Percentiles rank a stretch among this genome's conserved stretches.
phyloP scores from a whole-genome alignment of 1,140 invertebrate genomes.

The Mylabris phalerata region DNA sequence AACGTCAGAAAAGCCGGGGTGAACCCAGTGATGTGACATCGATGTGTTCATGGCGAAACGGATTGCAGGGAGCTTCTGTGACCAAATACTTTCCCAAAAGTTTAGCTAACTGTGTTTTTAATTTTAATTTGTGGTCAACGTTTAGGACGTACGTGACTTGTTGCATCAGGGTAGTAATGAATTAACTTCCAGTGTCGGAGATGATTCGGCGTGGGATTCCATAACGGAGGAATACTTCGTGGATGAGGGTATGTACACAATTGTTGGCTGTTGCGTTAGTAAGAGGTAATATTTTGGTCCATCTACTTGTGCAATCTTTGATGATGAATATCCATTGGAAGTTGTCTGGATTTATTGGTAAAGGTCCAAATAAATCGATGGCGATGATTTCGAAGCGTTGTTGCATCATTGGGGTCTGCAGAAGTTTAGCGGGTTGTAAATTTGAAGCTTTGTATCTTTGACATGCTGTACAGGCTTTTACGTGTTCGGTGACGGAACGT shows the following conservation, averaged over 20 bases:
- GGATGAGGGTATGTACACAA: constrained; percentile 31
- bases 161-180: constrained; percentile 35
- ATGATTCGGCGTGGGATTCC: constrained; percentile 34
- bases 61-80: constrained; percentile 29
- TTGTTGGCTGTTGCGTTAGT: constrained; percentile 29
- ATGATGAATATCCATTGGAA: constrained; percentile 19
- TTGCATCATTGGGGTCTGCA: constrained; percentile 10
- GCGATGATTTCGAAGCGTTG: constrained; percentile 25
- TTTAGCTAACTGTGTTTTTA: constrained; percentile 40
- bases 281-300: constrained; percentile 22
- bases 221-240: constrained; percentile 39
- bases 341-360: constrained; percentile 11
- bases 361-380: constrained; percentile 29
- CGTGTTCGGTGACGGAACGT: constrained; percentile 23
- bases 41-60: constrained; percentile 24
- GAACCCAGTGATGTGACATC: constrained; percentile 40
- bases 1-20: constrained; percentile 41
- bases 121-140: constrained; percentile 37
- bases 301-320: constrained; percentile 22
- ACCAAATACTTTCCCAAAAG: constrained; percentile 38
- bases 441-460: constrained; percentile 25
- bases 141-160: constrained; percentile 15
- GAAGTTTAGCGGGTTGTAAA: constrained; percentile 8
- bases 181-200: constrained; percentile 40
- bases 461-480: constrained; percentile 17